Evolutionary conservation across 2,797 vertebrate species (phyloP).

Genomic region (Tauraco hartlaubi): DNA sequence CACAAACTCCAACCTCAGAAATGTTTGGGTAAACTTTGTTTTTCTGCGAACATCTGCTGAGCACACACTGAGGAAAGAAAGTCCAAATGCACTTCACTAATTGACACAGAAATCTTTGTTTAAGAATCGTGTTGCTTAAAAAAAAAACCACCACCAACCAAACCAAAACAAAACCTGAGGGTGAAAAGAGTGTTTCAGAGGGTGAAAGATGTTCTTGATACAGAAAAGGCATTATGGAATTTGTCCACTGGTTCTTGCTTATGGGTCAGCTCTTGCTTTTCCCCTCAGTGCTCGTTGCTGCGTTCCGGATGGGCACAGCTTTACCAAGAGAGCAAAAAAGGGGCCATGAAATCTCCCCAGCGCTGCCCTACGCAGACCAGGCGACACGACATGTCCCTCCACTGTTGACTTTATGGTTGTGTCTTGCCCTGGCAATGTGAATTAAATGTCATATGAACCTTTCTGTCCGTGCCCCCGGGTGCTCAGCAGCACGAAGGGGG

Average conservation of each 20-base stretch:
- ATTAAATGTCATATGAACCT: background rate
- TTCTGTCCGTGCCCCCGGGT: accelerated
- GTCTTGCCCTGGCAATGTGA: no score
- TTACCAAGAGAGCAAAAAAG: background rate
- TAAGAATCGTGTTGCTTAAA: background rate
- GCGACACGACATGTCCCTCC: accelerated
- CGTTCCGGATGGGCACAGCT: accelerated
- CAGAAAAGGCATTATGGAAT: background rate
- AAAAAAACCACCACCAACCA: background rate
- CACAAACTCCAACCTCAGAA: slow-evolving; percentile 77
- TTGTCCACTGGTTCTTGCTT: background rate
- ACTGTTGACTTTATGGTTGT: accelerated
- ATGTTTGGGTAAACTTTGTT: slow-evolving; percentile 80
- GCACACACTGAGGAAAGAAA: slow-evolving; percentile 49
- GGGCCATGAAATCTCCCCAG: accelerated
- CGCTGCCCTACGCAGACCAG: accelerated
- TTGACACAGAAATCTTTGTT: slow-evolving; percentile 34
- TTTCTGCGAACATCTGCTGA: slow-evolving; percentile 76
- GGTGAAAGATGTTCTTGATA: background rate
- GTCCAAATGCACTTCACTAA: slow-evolving; percentile 46
- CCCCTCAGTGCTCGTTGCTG: accelerated
- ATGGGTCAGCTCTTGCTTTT: background rate
- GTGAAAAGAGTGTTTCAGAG: background rate
- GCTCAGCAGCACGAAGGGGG: accelerated
- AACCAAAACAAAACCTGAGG: background rate